These are phyloP conservation scores for Macquaria ambigua DNA, from an alignment of 2,113 vertebrate genomes.

Conservation along the genomic window DNA sequence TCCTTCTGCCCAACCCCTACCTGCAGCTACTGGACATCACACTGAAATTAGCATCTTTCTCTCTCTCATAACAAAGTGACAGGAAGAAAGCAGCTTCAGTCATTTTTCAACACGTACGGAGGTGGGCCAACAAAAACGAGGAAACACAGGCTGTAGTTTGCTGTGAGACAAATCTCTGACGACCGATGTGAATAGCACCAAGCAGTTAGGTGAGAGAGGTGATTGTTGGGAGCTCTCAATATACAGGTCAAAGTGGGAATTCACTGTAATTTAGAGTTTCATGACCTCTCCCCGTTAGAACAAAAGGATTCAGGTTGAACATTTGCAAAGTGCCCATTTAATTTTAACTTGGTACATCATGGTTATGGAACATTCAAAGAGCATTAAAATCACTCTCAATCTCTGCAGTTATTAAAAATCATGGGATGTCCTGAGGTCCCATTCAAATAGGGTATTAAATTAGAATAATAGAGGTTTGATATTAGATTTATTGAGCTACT, in stretches of 20 bases:
- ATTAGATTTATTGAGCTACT: conserved; percentile 66
- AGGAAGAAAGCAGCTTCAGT: neutral
- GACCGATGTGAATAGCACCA: neutral
- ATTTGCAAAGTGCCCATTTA: conserved; percentile 51
- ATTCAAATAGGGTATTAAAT: conserved; percentile 77
- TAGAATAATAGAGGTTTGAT: conserved; percentile 77
- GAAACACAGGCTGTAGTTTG: neutral
- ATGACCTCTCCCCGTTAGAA: conserved; percentile 26
- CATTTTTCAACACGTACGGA: neutral
- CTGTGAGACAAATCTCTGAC: neutral
- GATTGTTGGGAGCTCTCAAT: neutral
- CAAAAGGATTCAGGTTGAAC: conserved; percentile 40
- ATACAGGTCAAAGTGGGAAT: neutral
- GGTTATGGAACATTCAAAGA: conserved; percentile 57
- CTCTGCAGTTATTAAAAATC: conserved; percentile 72
- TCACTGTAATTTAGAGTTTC: conserved; percentile 4
- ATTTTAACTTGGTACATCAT: conserved; percentile 42
- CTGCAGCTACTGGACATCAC: conserved; percentile 7
- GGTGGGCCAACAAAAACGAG: neutral
- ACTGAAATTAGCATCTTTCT: conserved; percentile 1
- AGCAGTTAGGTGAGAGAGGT: neutral
- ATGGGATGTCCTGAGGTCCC: conserved; percentile 66
- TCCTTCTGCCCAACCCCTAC: neutral
- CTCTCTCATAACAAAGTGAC: neutral
- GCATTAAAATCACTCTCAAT: conserved; percentile 62